These are phyloP conservation scores for Polypterus senegalus DNA, from an alignment of 2,113 vertebrate species.

Conservation along the genomic window DNA sequence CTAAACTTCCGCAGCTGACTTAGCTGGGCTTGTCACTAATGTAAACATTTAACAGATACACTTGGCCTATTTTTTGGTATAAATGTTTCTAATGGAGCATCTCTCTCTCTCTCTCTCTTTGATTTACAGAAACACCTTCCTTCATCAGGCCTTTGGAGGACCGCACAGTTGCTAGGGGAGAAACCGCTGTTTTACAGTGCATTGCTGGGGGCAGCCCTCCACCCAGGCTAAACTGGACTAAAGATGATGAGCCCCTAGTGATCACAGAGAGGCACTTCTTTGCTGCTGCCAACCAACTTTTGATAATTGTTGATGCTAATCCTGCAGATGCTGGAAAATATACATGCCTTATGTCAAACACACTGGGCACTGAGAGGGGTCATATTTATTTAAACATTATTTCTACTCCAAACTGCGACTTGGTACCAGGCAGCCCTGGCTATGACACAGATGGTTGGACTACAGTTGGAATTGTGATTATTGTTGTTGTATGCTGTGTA, in stretches of 20 bases:
- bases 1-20: too few species aligned
- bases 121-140: conserved; percentile 56
- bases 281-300: conserved; percentile 62
- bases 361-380: conserved; percentile 55
- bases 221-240: conserved; percentile 68
- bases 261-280: conserved; percentile 66
- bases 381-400: conserved; percentile 60
- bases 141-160: conserved; percentile 61
- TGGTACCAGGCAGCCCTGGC: conserved; percentile 37
- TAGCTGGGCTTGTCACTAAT: too few species aligned
- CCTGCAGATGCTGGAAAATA: conserved; percentile 68
- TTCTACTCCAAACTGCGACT: conserved; percentile 55
- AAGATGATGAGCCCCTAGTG: conserved; percentile 51
- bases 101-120: background rate
- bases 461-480: conserved; percentile 60
- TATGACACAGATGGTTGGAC: conserved; percentile 60
- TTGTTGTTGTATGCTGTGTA: conserved; percentile 63
- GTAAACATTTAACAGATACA: too few species aligned
- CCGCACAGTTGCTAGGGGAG: conserved; percentile 54
- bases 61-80: too few species aligned
- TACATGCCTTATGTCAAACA: conserved; percentile 64
- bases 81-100: too few species aligned
- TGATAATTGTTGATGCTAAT: conserved; percentile 62
- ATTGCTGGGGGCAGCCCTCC: conserved; percentile 63
- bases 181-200: conserved; percentile 62